Conservation (phyloP, 2,113 vertebrate species). For the Ornithorhynchus anatinus region DNA sequence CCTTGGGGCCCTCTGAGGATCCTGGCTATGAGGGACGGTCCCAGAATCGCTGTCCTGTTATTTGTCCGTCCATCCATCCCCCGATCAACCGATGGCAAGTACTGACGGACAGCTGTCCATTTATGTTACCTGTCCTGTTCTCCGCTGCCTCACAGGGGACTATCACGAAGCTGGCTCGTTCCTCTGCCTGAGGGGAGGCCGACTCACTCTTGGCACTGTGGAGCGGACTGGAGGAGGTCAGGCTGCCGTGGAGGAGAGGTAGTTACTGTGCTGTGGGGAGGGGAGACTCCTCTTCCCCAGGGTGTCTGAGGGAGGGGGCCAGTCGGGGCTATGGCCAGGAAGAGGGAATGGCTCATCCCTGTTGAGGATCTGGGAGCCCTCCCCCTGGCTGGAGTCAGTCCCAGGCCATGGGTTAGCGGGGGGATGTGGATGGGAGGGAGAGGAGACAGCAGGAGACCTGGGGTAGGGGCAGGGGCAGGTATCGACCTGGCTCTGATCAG, state of each 20-base stretch:
- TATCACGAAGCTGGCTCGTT: conserved; percentile 72
- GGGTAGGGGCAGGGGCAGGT: neutral
- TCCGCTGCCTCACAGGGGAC: conserved; percentile 67
- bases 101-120: too few relatives aligned
- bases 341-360: too few relatives aligned
- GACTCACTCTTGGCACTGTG: conserved; percentile 78
- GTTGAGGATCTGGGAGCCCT: too few relatives aligned
- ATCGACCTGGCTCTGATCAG: too few relatives aligned
- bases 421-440: neutral
- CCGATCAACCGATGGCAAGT: too few relatives aligned
- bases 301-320: neutral
- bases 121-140: conserved; percentile 75
- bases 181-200: conserved; percentile 72
- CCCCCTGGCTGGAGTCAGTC: neutral
- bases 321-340: too few relatives aligned
- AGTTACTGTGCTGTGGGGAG: neutral
- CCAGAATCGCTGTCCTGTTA: too few relatives aligned
- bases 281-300: too few relatives aligned
- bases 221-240: conserved; percentile 84
- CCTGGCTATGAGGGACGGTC: too few relatives aligned
- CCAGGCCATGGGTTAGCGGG: neutral
- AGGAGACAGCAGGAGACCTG: neutral
- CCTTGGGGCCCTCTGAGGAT: too few relatives aligned
- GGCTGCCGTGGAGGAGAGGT: conserved; percentile 63
- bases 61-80: too few relatives aligned